Percentiles rank a stretch among this genome's conserved stretches.
phyloP scores from a whole-genome alignment of 1,140 invertebrate species.

The Rhopalosiphum padi region DNA sequence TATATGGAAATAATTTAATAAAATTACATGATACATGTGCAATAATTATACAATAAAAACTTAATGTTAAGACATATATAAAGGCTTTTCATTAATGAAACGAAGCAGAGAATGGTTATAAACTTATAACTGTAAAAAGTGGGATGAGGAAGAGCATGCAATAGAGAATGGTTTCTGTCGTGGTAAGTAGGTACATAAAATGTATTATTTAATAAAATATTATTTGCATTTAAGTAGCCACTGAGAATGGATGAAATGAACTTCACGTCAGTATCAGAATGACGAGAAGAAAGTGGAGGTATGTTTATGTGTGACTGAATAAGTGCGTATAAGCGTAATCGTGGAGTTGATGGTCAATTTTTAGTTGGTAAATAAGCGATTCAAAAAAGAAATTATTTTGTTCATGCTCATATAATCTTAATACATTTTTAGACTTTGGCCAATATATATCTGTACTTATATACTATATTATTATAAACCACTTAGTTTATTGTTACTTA shows the following conservation, averaged over 20 bases:
- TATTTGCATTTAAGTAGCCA: background rate
- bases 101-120: background rate
- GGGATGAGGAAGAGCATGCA: background rate
- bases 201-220: background rate
- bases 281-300: background rate
- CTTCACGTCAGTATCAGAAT: background rate
- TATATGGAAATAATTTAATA: no score
- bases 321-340: background rate
- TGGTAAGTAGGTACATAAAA: background rate
- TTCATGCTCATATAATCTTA: no score
- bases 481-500: no score
- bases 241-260: background rate
- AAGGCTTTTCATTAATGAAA: no score
- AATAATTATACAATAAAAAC: background rate
- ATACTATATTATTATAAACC: no score
- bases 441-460: no score
- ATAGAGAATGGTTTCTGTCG: background rate
- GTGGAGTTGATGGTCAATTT: background rate
- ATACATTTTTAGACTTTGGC: no score
- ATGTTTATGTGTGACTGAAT: background rate
- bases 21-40: no score
- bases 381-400: no score
- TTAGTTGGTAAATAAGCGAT: background rate
- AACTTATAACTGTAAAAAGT: background rate
- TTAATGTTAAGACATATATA: background rate